Evolutionary conservation across 2,888 invertebrate genomes (phyloP).

Genomic region (Epinotia bilunana): DNA sequence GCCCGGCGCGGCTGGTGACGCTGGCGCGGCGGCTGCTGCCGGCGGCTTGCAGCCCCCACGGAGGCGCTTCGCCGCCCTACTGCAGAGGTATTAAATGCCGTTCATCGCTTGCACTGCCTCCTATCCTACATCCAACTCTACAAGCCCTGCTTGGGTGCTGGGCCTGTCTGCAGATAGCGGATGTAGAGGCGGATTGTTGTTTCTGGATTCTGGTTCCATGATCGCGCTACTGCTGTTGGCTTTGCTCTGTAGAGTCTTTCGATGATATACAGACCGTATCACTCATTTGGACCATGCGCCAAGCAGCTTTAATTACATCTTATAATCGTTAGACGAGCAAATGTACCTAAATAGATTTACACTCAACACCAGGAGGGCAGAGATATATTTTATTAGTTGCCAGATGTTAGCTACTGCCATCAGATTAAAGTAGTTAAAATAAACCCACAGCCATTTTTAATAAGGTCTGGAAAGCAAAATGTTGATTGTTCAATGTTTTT

Average conservation of each 20-base stretch:
- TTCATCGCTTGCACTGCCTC: constrained; percentile 45
- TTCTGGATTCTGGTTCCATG: constrained; percentile 12
- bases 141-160: not conserved
- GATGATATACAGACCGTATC: constrained; percentile 18
- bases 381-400: not conserved
- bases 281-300: not conserved
- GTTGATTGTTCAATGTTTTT: not conserved
- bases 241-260: not conserved
- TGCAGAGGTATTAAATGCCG: constrained; percentile 85
- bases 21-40: constrained; percentile 86
- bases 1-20: constrained; percentile 78
- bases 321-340: not conserved
- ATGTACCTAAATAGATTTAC: not conserved
- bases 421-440: not conserved
- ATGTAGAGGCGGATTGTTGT: constrained; percentile 16
- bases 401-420: not conserved
- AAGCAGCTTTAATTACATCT: not conserved
- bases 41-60: constrained; percentile 89
- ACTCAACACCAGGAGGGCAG: not conserved
- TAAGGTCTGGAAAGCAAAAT: constrained; percentile 8
- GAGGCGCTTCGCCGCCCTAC: constrained; percentile 88
- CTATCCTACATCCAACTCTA: constrained; percentile 23
- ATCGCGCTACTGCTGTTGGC: constrained; percentile 7
- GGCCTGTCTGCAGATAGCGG: not conserved
- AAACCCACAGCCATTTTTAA: not conserved